Percentiles rank a stretch among this genome's conserved stretches.
Evolutionary conservation across 2,797 vertebrate species (phyloP).

Genomic region (Danio choprae): DNA sequence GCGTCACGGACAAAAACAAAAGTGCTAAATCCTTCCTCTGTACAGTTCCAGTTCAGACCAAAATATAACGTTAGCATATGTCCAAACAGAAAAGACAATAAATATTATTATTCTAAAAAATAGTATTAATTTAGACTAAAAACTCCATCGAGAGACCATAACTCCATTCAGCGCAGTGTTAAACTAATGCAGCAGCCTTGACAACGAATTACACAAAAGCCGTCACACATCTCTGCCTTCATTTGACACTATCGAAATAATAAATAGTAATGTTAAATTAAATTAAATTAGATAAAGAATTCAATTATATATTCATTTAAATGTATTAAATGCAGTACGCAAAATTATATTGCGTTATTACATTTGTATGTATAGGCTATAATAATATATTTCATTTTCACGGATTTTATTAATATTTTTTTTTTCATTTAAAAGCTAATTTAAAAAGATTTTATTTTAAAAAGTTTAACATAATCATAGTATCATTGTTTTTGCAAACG

Average conservation of each 20-base stretch:
- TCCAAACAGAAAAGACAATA: neutral
- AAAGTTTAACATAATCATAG: too few relatives aligned
- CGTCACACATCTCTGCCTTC: conserved; percentile 61
- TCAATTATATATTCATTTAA: too few relatives aligned
- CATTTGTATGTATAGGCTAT: too few relatives aligned
- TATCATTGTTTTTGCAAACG: too few relatives aligned
- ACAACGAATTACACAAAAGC: conserved; percentile 76
- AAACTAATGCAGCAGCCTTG: conserved; percentile 77
- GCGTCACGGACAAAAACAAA: conserved; percentile 17
- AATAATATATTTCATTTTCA: too few relatives aligned
- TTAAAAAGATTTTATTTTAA: too few relatives aligned
- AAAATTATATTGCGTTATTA: too few relatives aligned
- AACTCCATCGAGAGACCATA: neutral
- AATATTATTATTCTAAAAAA: neutral
- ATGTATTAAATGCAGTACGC: too few relatives aligned
- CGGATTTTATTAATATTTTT: too few relatives aligned
- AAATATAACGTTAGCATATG: neutral
- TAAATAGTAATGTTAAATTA: too few relatives aligned
- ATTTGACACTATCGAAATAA: conserved; percentile 5
- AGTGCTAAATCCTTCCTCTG: neutral
- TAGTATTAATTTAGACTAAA: neutral
- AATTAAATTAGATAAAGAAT: too few relatives aligned
- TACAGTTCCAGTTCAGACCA: neutral
- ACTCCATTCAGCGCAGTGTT: conserved; percentile 19
- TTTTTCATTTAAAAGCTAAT: too few relatives aligned